Percentiles rank a stretch among this genome's conserved stretches.
phyloP scores from a whole-genome alignment of 1,140 invertebrate genomes.

The Apis mellifera region Amel_HAv3.1 CM009942.2:9477501-9478000 shows the following conservation, averaged over 20 bases:
- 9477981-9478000: constrained; percentile 1
- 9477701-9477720: not conserved
- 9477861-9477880: no score
- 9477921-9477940: not conserved
- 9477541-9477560: not conserved
- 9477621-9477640: not conserved
- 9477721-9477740: not conserved
- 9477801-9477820: not conserved
- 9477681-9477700: not conserved
- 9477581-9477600: not conserved
- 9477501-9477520: not conserved
- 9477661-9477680: constrained; percentile 21
- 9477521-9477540: constrained; percentile 8
- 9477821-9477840: not conserved
- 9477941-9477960: not conserved
- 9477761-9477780: no score
- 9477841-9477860: not conserved
- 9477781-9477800: no score
- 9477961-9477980: constrained; percentile 22
- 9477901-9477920: not conserved
- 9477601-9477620: constrained; percentile 5
- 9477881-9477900: no score
- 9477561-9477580: constrained; percentile 27
- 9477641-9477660: not conserved
- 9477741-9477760: not conserved